These are phyloP conservation scores for Odontamblyopus lacepedii DNA, from an alignment of 2,797 vertebrate genomes.

Conservation along the genomic window DNA sequence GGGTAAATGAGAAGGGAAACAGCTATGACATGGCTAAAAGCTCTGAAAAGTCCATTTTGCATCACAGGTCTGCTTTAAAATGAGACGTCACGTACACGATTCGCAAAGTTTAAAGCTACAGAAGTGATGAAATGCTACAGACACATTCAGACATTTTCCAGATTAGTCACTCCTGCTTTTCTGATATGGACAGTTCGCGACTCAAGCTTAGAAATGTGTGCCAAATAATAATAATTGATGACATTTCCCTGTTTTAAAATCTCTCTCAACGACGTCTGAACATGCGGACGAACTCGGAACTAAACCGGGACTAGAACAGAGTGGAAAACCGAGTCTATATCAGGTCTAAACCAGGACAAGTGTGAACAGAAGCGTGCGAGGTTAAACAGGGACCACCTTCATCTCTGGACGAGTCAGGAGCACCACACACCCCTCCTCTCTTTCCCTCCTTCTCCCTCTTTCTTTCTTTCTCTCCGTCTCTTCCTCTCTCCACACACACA, in stretches of 20 bases:
- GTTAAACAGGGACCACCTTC: conserved; percentile 1
- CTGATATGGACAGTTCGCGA: neutral
- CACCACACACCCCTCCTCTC: neutral
- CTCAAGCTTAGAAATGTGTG: too few relatives aligned
- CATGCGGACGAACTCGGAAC: neutral
- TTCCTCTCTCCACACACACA: neutral
- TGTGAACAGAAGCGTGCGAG: neutral
- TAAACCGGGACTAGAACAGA: neutral
- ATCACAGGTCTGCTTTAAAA: neutral
- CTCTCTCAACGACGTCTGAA: neutral
- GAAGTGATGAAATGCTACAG: neutral
- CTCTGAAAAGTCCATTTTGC: too few relatives aligned
- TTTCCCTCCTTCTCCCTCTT: neutral
- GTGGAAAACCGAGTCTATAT: neutral
- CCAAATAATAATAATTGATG: too few relatives aligned
- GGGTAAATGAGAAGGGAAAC: too few relatives aligned
- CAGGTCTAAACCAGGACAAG: neutral
- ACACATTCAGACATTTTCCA: too few relatives aligned
- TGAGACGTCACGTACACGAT: neutral
- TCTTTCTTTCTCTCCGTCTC: neutral
- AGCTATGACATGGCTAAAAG: too few relatives aligned
- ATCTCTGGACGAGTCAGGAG: too few relatives aligned
- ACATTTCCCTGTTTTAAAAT: too few relatives aligned
- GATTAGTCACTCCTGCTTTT: neutral
- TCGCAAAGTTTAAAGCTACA: neutral